Conservation (phyloP, 2,888 invertebrate species). For the Mythimna vitellina region DNA sequence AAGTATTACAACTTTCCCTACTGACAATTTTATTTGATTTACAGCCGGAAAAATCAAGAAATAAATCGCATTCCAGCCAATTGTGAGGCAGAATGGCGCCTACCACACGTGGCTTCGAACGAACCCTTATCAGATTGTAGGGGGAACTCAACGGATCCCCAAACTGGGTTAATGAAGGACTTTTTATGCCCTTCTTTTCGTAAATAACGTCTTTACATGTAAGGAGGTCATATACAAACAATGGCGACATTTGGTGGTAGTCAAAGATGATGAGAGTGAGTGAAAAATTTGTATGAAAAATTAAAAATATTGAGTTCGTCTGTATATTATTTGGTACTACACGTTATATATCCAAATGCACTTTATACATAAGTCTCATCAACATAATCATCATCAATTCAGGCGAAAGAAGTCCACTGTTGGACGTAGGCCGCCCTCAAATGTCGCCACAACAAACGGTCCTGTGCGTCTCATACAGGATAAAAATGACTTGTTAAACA, state of each 20-base stretch:
- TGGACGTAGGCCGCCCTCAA: no score
- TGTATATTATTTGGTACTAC: background rate
- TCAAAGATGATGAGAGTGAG: background rate
- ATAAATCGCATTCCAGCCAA: slow-evolving; percentile 53
- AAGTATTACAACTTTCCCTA: background rate
- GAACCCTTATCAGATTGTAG: slow-evolving; percentile 85
- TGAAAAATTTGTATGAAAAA: background rate
- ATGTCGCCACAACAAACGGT: no score
- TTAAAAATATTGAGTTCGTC: background rate
- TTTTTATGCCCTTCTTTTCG: slow-evolving; percentile 72
- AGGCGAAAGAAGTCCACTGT: no score
- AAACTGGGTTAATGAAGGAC: slow-evolving; percentile 87
- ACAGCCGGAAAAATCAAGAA: slow-evolving; percentile 38
- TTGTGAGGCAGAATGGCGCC: slow-evolving; percentile 54
- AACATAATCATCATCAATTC: no score
- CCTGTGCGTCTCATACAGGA: no score
- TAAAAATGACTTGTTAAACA: no score
- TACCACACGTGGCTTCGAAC: slow-evolving; percentile 64
- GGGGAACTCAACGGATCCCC: slow-evolving; percentile 78
- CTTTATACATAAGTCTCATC: background rate
- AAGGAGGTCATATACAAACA: slow-evolving; percentile 40
- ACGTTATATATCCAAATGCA: background rate
- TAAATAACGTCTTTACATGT: slow-evolving; percentile 50
- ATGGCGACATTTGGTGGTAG: background rate
- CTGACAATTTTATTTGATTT: slow-evolving; percentile 34